Base-by-base conservation (phyloP, 2,797 vertebrate species). In the Lemur catta region DNA sequence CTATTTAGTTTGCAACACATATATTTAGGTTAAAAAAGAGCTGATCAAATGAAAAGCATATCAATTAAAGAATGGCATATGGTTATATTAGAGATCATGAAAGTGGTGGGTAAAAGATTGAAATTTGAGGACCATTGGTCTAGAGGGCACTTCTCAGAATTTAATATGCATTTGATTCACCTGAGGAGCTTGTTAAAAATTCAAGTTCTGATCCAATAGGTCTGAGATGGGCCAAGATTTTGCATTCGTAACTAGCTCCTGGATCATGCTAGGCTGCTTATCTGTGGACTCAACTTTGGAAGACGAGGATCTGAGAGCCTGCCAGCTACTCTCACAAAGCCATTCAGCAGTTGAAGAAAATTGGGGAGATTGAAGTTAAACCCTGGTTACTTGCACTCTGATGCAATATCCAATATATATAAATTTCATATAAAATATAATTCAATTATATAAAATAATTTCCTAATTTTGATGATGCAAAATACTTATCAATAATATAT, bases 231-330 rank as follows among this genome's bases (percentile, higher is more conserved):
- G 43, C 33, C 0, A 0, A 10, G 20, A 41, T 22, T 35, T 14
- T 52, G 7, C 17, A 4, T 33, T 82, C 59, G 8, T 46, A 20
- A 48, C 12, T 14, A 48, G 38, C 14, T 69, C 57, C 24, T n/a
- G 11, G 18, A 6, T 7, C 17, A 1, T 4, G 2, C 20, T 12
- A 20, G 0, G 26, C 20, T 57, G 0, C 43, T 69, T 11, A 1
- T 35, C 24, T 75, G 59, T 71, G 52, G 24, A 22, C 18, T 57
- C 67, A n/a, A 6, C 10, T 14, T 43, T 78, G 20, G 28, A 84
- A 84, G 11, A 17, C 2, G 6, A 33, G 38, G 28, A 12, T 65
- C 43, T 17, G 38, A 50, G 30, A 50, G 20, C 30, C 35, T n/a
- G 22, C 18, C 59, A 22, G 26, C 33, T 26, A 7, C 26, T 41